Evolutionary conservation across 2,113 vertebrate species (phyloP), one percentile per base, ranked within the genome.

Genomic region (Cyanoliseus patagonus): DNA sequence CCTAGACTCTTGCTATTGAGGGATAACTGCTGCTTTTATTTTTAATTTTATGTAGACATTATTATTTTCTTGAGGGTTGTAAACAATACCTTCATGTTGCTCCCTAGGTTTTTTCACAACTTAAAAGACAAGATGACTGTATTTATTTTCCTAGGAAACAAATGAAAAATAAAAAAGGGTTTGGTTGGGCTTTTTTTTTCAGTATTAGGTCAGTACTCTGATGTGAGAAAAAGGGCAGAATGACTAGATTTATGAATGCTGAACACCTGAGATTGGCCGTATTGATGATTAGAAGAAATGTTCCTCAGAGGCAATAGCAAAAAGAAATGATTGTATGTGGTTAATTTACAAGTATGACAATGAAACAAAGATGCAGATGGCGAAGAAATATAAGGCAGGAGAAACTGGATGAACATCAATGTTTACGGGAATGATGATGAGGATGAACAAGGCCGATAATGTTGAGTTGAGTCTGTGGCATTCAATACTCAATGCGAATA

Each of bases 401-500:
- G 68, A 86, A 90, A 77, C 59, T 52, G 49, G 67, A 74, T 86
- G 68, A 90, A 53, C 72, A 70, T 41, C 59, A 67, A 9, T 77
- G 67, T 94, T 95, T 93, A 92, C 14, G 1, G 83, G 49, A 88
- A 77, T 44, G 59, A 64, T 74, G 76, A 93, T 90, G 90, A 94
- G 73, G 37, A 66, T 93, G 79, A 88, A 88, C 68, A 93, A 88
- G 73, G 67, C 49, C 13, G 3, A 77, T 94, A 92, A 92, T 77
- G 41, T 91, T 72, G 92, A 94, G 85, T 94, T 93, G 94, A 93
- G 83, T 91, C 73, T 95, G 86, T 93, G 89, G 81, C 86, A 95
- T 88, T 88, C 95, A 89, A 94, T 94, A 83, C 75, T 93, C 84
- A 31, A 79, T 27, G 70, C 0, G 3, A 97, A 72, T 59, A 33